Conservation (phyloP, 2,888 invertebrate species). For the Lochmaea crataegi region DNA sequence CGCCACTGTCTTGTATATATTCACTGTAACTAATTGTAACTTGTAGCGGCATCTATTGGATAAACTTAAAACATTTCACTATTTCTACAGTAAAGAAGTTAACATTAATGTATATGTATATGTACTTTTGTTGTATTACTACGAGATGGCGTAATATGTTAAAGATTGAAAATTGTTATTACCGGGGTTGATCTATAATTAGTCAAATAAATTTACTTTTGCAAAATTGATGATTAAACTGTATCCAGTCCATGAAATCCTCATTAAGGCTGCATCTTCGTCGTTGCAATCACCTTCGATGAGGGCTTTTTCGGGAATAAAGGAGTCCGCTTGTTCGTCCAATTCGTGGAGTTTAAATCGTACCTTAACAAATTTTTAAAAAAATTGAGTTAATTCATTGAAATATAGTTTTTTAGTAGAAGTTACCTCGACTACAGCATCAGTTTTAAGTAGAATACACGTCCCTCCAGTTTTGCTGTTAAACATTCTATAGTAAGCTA, state of each 20-base stretch:
- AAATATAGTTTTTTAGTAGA: not conserved
- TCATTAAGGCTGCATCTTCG: slow-evolving; percentile 78
- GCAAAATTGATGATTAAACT: slow-evolving; percentile 80
- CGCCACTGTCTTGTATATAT: too few relatives aligned
- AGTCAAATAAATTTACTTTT: slow-evolving; percentile 70
- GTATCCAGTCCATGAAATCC: slow-evolving; percentile 81
- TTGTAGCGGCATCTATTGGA: not conserved
- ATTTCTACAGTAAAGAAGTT: not conserved
- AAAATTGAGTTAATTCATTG: not conserved
- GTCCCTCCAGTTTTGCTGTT: slow-evolving; percentile 76
- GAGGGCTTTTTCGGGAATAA: slow-evolving; percentile 79
- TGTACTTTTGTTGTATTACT: not conserved
- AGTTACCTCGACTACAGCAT: slow-evolving; percentile 72
- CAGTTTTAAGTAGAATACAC: slow-evolving; percentile 82
- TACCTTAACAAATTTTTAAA: slow-evolving; percentile 55
- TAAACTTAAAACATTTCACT: too few relatives aligned
- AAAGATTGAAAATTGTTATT: slow-evolving; percentile 2
- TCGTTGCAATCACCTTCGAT: slow-evolving; percentile 81
- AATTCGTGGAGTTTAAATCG: slow-evolving; percentile 60
- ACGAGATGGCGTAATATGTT: not conserved
- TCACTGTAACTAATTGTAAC: too few relatives aligned
- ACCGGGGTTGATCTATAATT: not conserved
- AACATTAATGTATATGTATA: not conserved
- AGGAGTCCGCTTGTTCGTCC: slow-evolving; percentile 73
- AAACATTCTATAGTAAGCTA: slow-evolving; percentile 74